These are phyloP conservation scores for Cryptus armator DNA, from an alignment of 2,888 invertebrate genomes.

Conservation along the genomic window DNA sequence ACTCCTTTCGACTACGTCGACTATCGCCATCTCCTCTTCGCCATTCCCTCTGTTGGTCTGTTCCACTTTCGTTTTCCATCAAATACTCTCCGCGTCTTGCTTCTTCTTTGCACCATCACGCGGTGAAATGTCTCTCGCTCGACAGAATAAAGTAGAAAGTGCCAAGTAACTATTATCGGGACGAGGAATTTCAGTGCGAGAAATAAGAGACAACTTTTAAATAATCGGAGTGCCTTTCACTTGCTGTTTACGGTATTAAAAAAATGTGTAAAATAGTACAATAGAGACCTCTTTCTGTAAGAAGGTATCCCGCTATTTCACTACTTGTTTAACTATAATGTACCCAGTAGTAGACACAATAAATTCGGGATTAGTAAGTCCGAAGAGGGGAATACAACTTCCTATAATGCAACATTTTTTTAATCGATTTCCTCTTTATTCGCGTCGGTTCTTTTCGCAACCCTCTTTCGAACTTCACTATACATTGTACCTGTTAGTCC, in stretches of 20 bases:
- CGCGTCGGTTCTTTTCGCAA: neutral
- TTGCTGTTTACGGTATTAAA: neutral
- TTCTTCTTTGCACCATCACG: neutral
- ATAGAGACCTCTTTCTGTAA: neutral
- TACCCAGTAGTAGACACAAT: neutral
- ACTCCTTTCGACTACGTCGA: constrained; percentile 5
- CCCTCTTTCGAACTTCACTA: neutral
- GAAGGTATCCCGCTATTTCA: neutral
- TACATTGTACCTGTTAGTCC: neutral
- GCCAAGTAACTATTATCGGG: neutral
- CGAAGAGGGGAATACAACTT: neutral
- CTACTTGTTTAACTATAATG: neutral
- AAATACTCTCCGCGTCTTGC: neutral
- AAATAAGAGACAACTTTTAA: neutral
- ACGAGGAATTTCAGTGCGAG: neutral
- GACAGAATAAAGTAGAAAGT: neutral
- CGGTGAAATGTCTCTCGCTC: neutral
- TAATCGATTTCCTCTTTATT: neutral
- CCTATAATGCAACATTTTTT: neutral
- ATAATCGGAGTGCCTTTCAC: neutral
- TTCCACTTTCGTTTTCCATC: constrained; percentile 27
- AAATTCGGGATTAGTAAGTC: constrained; percentile 16
- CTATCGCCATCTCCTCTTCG: neutral
- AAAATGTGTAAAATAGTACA: neutral
- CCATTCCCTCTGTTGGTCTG: neutral